Base-by-base conservation (phyloP, 2,113 vertebrate species). In the Cryptotis parvus region DNA sequence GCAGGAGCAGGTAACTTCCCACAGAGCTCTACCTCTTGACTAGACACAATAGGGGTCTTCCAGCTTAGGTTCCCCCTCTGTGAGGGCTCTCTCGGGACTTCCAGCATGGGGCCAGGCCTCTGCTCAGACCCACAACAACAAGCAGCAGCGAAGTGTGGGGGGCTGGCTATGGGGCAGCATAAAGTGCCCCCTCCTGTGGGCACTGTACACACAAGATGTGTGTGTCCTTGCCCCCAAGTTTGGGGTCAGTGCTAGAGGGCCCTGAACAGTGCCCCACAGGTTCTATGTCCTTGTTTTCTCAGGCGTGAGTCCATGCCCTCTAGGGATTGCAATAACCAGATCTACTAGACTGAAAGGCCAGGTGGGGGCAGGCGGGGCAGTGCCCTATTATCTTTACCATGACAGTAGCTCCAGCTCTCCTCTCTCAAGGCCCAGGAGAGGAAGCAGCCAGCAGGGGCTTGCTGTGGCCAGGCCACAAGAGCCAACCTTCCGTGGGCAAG, bases 341-440 rank as follows among this genome's bases (percentile, higher is more conserved):
- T 76, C 35, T 31, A 55, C 3, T 3, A 75, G 39, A 52, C 20
- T 16, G 3, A 33, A 68, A 70, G 55, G 76, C 55, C 39, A 81
- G 16, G 52, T 22, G 55, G 55, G 55, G 20, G 55, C 24, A 26
- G 61, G 85, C n/a, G n/a, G 45, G 61, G 20, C n/a, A 39, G 24
- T 65, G 11, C 73, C 55, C 55, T 58, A 80, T 27, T 39, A 37
- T 73, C 72, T 29, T 72, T 4, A 33, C 31, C 84, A 63, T 74
- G 2, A 2, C 65, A 82, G 68, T 68, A 69, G 91, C 61, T 61
- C 52, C 70, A 35, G 74, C 82, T 33, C 81, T 55, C 72, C n/a
- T 61, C 65, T 94, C 91, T 78, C 77, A 74, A 29, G 49, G 26
- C 84, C 41, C 1, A 2, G 87, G 89, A 87, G n/a, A 78, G 86